A percentile compares a stretch with the other conserved stretches of the same genome.
phyloP scores from a whole-genome alignment of 2,888 invertebrate species.

The Caenorhabditis japonica region DNA sequence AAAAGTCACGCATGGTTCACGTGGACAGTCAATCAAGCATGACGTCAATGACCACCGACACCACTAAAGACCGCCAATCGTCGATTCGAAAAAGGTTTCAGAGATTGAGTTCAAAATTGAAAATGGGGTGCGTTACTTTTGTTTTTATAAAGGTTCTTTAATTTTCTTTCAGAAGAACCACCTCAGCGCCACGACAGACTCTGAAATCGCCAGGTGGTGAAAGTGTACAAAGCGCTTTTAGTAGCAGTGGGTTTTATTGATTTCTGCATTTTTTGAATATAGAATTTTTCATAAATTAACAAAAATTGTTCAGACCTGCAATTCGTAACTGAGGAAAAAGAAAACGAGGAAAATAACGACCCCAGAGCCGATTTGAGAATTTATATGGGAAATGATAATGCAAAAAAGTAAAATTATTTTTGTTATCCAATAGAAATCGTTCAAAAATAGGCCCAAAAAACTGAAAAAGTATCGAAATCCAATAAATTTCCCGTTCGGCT shows the following conservation, averaged over 20 bases:
- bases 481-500: too few species aligned
- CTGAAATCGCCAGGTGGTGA: conserved; percentile 27
- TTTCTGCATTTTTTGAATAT: neutral
- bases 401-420: conserved; percentile 1
- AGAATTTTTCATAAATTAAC: neutral
- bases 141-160: neutral
- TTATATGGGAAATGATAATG: conserved; percentile 16
- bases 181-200: conserved; percentile 8
- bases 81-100: conserved; percentile 40
- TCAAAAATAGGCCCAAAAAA: too few species aligned
- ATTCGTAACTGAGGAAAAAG: conserved; percentile 36
- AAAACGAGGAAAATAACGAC: conserved; percentile 40
- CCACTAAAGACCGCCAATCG: neutral
- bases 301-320: conserved; percentile 15
- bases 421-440: too few species aligned
- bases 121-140: conserved; percentile 9
- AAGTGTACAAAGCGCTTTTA: conserved; percentile 29
- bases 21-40: conserved; percentile 28
- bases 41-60: neutral
- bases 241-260: conserved; percentile 10
- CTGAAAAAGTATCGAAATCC: too few species aligned
- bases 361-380: conserved; percentile 25
- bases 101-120: conserved; percentile 26
- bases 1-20: conserved; percentile 29
- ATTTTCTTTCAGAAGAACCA: conserved; percentile 21